Conservation (phyloP, 2,113 vertebrate species). For the Lontra canadensis region DNA sequence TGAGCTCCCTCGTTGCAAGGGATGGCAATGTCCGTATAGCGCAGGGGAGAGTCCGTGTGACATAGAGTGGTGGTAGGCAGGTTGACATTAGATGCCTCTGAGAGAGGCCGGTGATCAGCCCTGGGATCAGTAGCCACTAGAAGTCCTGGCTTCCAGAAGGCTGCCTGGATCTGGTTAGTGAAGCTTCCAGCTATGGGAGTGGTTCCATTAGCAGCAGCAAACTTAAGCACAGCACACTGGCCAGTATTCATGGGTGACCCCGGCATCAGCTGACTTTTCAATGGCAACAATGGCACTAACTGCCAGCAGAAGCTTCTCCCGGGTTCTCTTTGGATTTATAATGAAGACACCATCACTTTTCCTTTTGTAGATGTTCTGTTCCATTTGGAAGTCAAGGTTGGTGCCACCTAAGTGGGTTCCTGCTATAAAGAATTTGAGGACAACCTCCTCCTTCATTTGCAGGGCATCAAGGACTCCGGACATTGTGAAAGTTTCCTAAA, state of each 20-base stretch:
- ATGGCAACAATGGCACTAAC: neutral
- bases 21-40: neutral
- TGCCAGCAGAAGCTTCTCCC: neutral
- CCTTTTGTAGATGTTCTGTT: neutral
- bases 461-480: neutral
- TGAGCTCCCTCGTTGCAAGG: neutral
- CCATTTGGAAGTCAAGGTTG: neutral
- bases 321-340: neutral
- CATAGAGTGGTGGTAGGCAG: neutral
- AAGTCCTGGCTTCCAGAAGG: neutral
- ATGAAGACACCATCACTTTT: neutral
- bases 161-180: neutral
- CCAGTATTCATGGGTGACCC: neutral
- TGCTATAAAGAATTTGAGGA: neutral
- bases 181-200: neutral
- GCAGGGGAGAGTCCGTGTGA: neutral
- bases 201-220: neutral
- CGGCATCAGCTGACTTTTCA: neutral
- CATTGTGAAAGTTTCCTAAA: neutral
- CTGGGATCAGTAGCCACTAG: neutral
- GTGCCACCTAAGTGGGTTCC: neutral
- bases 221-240: neutral
- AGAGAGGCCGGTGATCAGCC: neutral
- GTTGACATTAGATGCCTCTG: neutral
- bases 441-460: neutral